phyloP scores from a whole-genome alignment of 64 coral and sea anemone genomes.

The Acropora yongei region DNA sequence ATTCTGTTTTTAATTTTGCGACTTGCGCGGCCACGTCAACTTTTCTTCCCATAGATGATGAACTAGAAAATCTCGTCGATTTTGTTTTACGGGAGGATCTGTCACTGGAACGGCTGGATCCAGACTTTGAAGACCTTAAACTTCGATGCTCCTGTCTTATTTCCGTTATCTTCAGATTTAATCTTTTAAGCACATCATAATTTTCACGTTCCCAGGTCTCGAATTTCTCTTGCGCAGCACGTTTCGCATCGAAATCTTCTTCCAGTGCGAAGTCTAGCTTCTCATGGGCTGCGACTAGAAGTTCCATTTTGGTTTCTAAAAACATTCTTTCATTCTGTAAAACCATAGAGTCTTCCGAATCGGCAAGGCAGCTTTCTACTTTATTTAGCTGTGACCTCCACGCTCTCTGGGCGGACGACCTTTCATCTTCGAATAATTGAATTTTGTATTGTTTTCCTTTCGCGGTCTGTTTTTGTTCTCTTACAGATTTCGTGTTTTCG shows the following conservation, averaged over 20 bases:
- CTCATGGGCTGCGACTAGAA: not conserved
- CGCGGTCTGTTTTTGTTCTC: not conserved
- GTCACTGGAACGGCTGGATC: slow-evolving; percentile 1
- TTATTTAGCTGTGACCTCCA: not conserved
- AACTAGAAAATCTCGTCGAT: slow-evolving; percentile 20
- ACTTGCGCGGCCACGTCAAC: not conserved
- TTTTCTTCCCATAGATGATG: not conserved
- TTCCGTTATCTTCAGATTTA: not conserved
- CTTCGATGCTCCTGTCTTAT: not conserved
- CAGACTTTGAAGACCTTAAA: not conserved
- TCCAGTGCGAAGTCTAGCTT: not conserved
- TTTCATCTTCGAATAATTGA: not conserved
- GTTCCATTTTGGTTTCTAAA: not conserved
- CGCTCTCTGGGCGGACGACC: not conserved
- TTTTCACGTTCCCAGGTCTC: slow-evolving; percentile 9
- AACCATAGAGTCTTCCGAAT: not conserved
- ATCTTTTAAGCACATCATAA: not conserved
- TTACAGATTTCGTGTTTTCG: slow-evolving; percentile 4
- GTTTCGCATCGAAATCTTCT: not conserved
- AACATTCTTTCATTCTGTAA: slow-evolving; percentile 1
- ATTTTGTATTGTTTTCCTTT: not conserved
- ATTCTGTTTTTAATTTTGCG: slow-evolving; percentile 14
- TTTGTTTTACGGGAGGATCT: slow-evolving; percentile 5
- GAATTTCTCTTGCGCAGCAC: not conserved
- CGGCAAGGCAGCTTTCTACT: not conserved